Evolutionary conservation across 92 coral and sea anemone genomes (phyloP).

Genomic region (Parazoanthus atlanticus): DNA sequence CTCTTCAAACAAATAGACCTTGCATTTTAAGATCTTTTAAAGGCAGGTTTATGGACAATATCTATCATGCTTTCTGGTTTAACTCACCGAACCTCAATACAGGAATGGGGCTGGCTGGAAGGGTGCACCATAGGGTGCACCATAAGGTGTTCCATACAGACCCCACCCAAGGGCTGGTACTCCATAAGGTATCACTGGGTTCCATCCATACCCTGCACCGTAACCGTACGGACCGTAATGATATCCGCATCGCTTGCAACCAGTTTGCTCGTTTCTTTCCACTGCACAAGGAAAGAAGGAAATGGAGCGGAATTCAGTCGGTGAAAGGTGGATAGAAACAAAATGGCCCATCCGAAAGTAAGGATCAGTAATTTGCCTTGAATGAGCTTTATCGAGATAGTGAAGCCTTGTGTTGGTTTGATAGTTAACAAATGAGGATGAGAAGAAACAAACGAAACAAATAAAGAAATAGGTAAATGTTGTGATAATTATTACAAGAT

Average conservation of each 20-base stretch:
- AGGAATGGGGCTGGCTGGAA: background rate
- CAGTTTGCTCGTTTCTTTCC: constrained; percentile 15
- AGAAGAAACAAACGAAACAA: background rate
- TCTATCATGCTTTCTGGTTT: background rate
- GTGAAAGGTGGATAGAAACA: too few species aligned
- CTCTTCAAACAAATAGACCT: too few species aligned
- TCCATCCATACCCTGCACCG: constrained; percentile 10
- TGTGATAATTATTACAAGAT: background rate
- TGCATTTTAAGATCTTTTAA: too few species aligned
- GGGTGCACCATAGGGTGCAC: background rate
- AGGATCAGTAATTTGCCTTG: too few species aligned
- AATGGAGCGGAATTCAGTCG: background rate
- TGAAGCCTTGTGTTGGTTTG: background rate
- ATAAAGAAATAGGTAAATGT: background rate
- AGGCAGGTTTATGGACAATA: background rate
- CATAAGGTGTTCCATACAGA: constrained; percentile 6
- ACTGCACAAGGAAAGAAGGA: constrained; percentile 1
- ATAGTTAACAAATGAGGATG: background rate
- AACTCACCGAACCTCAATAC: background rate
- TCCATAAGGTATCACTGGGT: constrained; percentile 22
- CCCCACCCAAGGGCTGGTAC: background rate
- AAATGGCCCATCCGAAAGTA: too few species aligned
- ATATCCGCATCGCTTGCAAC: constrained; percentile 1
- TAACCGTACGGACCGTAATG: constrained; percentile 25
- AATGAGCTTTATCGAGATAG: too few species aligned